Percentiles rank a stretch among this genome's conserved stretches.
Conservation (phyloP, 2,888 invertebrate species). For the Hymenopus coronatus region DNA sequence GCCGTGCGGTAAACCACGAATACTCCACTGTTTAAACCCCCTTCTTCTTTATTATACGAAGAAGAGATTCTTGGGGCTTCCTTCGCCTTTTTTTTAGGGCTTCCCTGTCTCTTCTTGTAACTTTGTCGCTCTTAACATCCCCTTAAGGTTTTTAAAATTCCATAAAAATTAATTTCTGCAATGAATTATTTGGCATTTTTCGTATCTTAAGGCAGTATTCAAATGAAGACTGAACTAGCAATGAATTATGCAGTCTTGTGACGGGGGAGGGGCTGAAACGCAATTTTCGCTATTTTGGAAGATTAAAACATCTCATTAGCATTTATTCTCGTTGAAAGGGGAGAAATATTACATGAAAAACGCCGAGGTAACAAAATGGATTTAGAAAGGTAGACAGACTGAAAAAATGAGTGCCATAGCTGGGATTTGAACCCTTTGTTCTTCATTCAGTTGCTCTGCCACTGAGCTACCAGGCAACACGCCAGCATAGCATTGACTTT, state of each 20-base stretch:
- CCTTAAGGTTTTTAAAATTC: neutral
- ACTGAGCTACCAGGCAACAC: no score
- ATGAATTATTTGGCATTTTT: neutral
- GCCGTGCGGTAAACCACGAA: conserved; percentile 12
- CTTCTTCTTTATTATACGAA: neutral
- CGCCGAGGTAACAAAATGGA: neutral
- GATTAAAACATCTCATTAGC: neutral
- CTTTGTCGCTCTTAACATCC: neutral
- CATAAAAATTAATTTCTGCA: neutral
- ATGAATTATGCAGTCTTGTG: neutral
- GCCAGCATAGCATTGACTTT: no score
- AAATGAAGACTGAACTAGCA: neutral
- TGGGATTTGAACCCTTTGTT: no score
- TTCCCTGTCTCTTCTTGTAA: neutral
- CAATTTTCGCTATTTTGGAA: neutral
- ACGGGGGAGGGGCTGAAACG: neutral
- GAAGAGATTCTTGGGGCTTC: neutral
- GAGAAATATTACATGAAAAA: neutral
- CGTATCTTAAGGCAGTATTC: neutral
- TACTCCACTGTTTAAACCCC: neutral
- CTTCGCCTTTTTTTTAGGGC: neutral
- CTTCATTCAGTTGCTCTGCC: no score
- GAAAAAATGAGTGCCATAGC: no score
- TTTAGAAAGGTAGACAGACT: no score
- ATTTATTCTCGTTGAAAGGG: neutral